Percentiles rank a stretch among this genome's conserved stretches.
Conservation (phyloP, 2,888 invertebrate genomes). For the Chalcosyrphus nemorum region DNA sequence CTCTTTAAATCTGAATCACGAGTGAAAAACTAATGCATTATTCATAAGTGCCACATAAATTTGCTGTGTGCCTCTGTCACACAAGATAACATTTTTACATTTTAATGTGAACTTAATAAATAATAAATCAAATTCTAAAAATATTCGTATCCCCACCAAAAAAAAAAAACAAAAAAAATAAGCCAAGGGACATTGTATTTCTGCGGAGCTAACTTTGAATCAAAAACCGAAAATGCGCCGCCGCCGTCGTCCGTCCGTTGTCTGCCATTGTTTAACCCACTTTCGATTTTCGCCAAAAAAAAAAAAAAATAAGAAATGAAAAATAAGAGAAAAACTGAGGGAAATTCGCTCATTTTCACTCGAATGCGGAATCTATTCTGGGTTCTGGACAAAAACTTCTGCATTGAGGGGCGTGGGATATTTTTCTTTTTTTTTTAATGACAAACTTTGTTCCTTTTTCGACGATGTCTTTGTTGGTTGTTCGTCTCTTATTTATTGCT, state of each 20-base stretch:
- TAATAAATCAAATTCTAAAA: constrained; percentile 67
- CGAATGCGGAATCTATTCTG: constrained; percentile 1
- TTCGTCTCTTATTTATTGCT: constrained; percentile 37
- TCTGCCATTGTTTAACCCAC: constrained; percentile 15
- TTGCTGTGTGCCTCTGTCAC: constrained; percentile 36
- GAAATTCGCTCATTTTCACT: constrained; percentile 24
- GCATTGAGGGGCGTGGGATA: not conserved
- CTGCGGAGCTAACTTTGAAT: not conserved
- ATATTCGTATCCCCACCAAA: constrained; percentile 4
- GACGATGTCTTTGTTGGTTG: constrained; percentile 13
- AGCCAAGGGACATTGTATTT: constrained; percentile 6
- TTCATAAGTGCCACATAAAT: constrained; percentile 64
- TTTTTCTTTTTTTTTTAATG: constrained; percentile 39
- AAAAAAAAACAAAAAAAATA: not conserved
- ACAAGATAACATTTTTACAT: constrained; percentile 58
- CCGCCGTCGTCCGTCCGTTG: not conserved
- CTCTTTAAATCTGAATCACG: constrained; percentile 40
- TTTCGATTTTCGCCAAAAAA: constrained; percentile 35
- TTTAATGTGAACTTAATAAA: constrained; percentile 69
- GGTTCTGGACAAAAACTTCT: constrained; percentile 15
- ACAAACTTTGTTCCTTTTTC: constrained; percentile 51
- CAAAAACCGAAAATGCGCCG: not conserved
- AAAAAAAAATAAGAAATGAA: not conserved
- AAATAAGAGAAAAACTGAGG: not conserved
- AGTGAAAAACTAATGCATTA: constrained; percentile 55